Conservation (phyloP, 2,888 invertebrate species). For the Drosophila aldrichi region DNA sequence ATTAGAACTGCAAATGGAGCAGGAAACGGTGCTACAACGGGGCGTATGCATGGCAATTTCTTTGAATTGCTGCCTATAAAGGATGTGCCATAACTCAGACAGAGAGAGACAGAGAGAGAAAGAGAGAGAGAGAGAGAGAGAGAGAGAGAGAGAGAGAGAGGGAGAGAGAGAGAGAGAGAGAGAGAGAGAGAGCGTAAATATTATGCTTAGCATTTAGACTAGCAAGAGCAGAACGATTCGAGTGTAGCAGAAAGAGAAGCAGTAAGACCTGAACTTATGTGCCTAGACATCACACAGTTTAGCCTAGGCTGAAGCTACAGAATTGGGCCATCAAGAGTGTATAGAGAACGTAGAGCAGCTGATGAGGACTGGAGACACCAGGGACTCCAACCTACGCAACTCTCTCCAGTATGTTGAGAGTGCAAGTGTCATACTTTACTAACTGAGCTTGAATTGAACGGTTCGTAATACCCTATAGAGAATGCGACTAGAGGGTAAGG, state of each 20-base stretch:
- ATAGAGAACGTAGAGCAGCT: not conserved
- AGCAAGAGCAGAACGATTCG: no score
- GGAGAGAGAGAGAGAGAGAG: not conserved
- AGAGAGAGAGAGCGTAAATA: no score
- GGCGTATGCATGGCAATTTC: slow-evolving; percentile 25
- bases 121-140: not conserved
- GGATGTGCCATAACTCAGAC: not conserved
- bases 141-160: not conserved
- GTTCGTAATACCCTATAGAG: not conserved
- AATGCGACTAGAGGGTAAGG: not conserved
- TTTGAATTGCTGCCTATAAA: not conserved
- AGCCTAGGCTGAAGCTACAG: not conserved
- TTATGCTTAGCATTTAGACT: no score
- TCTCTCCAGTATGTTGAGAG: not conserved
- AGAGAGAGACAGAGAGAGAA: not conserved
- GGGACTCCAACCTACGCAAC: not conserved
- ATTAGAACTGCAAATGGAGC: slow-evolving; percentile 54
- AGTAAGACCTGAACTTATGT: not conserved
- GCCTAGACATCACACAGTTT: not conserved
- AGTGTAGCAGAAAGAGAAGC: not conserved
- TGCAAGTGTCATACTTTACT: not conserved
- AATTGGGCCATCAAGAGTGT: not conserved
- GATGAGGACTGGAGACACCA: not conserved
- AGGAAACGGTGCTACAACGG: slow-evolving; percentile 18
- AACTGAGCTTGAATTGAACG: not conserved